Evolutionary conservation across 1,140 invertebrate genomes (phyloP).

Genomic region (Lineus longissimus): DNA sequence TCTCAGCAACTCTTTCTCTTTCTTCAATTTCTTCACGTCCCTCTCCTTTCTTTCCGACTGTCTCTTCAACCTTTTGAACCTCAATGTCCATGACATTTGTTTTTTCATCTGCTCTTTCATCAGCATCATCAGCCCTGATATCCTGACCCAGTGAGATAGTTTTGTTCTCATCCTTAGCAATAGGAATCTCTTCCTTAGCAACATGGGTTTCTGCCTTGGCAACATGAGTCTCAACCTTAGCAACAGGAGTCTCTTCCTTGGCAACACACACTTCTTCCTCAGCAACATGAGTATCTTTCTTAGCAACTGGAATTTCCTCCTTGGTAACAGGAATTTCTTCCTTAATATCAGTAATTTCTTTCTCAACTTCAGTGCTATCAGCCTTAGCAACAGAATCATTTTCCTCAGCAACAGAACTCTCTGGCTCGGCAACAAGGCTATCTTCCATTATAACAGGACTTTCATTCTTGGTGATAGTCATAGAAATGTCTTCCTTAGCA

Average conservation of each 20-base stretch:
- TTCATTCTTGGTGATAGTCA: neutral
- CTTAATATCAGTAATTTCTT: neutral
- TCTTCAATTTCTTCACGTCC: neutral
- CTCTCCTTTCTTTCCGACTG: neutral
- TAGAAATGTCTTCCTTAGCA: neutral
- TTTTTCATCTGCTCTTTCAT: neutral
- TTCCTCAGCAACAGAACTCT: neutral
- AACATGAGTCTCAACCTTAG: neutral
- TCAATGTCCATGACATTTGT: neutral
- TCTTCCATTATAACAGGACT: neutral
- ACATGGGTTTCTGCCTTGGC: neutral
- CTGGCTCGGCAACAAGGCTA: too few species aligned
- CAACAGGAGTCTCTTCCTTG: neutral
- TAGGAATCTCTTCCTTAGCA: slow-evolving; percentile 28
- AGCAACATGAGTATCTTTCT: neutral
- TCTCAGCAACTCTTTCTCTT: neutral
- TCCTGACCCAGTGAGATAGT: too few species aligned
- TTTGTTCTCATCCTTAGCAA: slow-evolving; percentile 55
- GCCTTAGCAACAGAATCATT: neutral
- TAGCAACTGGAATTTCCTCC: neutral
- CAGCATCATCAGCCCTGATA: neutral
- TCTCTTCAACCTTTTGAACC: neutral
- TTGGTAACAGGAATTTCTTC: neutral
- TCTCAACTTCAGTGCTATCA: neutral
- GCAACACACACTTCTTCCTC: neutral